Conservation (phyloP, 1,140 invertebrate species). For the Chymomyza costata region DNA sequence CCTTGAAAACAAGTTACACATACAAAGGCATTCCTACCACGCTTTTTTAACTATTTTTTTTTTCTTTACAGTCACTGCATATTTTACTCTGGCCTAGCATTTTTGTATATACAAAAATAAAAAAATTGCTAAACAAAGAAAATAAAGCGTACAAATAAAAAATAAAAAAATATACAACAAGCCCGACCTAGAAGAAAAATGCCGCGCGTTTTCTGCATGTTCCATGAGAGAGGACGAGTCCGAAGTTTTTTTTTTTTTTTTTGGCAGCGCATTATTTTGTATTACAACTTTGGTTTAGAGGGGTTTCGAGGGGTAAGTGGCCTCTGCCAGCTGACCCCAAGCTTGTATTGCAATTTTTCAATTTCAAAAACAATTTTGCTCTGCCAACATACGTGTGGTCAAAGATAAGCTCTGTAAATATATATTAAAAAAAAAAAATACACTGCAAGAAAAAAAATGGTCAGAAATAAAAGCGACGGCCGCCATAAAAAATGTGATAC, state of each 20-base stretch:
- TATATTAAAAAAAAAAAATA: slow-evolving; percentile 38
- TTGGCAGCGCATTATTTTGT: slow-evolving; percentile 60
- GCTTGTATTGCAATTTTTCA: slow-evolving; percentile 72
- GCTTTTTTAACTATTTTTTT: slow-evolving; percentile 19
- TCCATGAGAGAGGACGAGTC: too few species aligned
- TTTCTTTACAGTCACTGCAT: slow-evolving; percentile 34
- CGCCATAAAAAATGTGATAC: slow-evolving; percentile 49
- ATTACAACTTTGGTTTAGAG: too few species aligned
- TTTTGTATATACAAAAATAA: slow-evolving; percentile 34
- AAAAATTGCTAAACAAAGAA: slow-evolving; percentile 65
- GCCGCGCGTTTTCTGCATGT: too few species aligned
- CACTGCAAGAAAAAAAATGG: slow-evolving; percentile 14
- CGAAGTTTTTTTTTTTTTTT: too few species aligned
- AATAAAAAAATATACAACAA: slow-evolving; percentile 6
- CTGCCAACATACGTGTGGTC: slow-evolving; percentile 70
- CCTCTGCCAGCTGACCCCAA: slow-evolving; percentile 30
- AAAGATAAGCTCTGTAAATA: slow-evolving; percentile 70
- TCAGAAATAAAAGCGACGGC: slow-evolving; percentile 11
- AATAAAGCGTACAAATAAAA: slow-evolving; percentile 48
- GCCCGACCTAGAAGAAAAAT: too few species aligned
- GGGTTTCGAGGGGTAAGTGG: too few species aligned
- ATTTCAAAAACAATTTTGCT: slow-evolving; percentile 73
- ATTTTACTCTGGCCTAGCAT: slow-evolving; percentile 39
- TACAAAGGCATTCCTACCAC: background rate
- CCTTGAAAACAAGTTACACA: slow-evolving; percentile 31